These are phyloP conservation scores for Hassar affinis DNA, from an alignment of 2,113 vertebrate genomes.

Conservation along the genomic window DNA sequence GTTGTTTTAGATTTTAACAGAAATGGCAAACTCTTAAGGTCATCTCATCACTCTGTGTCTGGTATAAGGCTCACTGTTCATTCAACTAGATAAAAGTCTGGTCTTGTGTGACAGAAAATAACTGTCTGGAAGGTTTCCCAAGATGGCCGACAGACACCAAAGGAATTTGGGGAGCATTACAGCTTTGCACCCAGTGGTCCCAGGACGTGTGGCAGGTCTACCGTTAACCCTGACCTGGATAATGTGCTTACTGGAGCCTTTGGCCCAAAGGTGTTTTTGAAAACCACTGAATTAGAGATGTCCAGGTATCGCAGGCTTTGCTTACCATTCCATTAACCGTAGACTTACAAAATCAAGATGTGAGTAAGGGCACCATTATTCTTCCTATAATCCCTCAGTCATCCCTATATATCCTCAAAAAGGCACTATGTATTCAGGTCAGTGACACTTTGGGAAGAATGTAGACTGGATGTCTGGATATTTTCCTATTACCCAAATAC, in stretches of 20 bases:
- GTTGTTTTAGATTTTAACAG: background rate
- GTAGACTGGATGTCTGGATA: background rate
- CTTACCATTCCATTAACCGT: slow-evolving; percentile 26
- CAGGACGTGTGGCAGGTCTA: background rate
- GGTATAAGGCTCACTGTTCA: background rate
- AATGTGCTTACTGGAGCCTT: background rate
- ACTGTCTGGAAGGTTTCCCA: background rate
- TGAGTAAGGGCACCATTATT: background rate
- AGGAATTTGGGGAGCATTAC: background rate
- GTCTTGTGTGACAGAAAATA: background rate
- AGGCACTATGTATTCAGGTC: background rate
- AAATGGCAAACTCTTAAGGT: background rate
- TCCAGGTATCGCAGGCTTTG: slow-evolving; percentile 37
- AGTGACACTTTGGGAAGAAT: background rate
- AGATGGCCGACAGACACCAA: background rate
- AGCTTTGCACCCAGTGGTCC: background rate
- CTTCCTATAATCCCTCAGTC: background rate
- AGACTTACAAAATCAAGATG: slow-evolving; percentile 32
- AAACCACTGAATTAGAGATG: slow-evolving; percentile 13
- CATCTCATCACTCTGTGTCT: background rate
- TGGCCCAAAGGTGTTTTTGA: background rate
- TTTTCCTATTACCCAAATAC: background rate
- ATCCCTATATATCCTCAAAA: background rate
- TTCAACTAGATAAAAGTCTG: background rate
- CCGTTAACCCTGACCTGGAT: background rate